Conservation (phyloP, 2,797 vertebrate genomes). For the Acrossocheilus fasciatus region DNA sequence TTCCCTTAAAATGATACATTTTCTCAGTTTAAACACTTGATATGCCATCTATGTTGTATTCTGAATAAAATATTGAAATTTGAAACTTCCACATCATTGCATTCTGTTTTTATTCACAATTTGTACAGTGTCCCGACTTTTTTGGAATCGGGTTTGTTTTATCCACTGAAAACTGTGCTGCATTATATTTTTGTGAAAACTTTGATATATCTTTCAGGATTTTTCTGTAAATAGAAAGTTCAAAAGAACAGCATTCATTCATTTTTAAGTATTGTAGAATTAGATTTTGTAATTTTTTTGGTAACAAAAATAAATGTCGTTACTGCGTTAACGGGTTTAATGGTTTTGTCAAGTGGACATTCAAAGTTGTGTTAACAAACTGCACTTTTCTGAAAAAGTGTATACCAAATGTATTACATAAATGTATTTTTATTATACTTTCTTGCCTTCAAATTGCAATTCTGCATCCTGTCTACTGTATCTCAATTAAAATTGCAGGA, state of each 20-base stretch:
- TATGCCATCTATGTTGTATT: too few species aligned
- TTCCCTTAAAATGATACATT: too few species aligned
- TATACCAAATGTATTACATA: background rate
- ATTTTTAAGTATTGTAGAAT: background rate
- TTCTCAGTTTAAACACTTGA: too few species aligned
- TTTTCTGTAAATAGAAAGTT: background rate
- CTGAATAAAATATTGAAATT: too few species aligned
- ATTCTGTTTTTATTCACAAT: too few species aligned
- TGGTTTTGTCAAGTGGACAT: background rate
- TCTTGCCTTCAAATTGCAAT: background rate
- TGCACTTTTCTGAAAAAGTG: background rate
- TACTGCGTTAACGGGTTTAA: background rate
- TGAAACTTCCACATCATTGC: too few species aligned
- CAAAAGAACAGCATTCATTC: background rate
- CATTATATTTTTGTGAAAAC: background rate
- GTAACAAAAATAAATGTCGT: too few species aligned
- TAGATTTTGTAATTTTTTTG: too few species aligned
- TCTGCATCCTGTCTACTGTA: background rate
- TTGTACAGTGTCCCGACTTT: too few species aligned
- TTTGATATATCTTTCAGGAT: background rate
- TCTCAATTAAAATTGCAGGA: background rate
- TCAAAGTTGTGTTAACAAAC: background rate
- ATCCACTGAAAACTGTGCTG: background rate
- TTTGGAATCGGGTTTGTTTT: too few species aligned
- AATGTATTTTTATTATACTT: slow-evolving; percentile 1